Conservation (phyloP, 2,797 vertebrate species). For the Erethizon dorsatum region DNA sequence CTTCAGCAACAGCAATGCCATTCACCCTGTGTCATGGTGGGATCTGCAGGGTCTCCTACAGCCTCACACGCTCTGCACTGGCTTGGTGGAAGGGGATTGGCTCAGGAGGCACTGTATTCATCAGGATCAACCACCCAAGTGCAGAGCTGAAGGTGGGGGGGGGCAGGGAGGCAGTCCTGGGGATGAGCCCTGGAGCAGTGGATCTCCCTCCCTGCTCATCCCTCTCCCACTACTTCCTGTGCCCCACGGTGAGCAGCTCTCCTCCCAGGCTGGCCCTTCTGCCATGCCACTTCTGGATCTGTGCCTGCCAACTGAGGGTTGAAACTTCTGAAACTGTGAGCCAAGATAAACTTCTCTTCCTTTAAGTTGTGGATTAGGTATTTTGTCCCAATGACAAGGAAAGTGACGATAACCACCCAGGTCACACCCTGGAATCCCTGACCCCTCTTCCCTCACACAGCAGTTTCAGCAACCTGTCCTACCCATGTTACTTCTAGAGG, state of each 20-base stretch:
- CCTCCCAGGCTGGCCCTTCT: background rate
- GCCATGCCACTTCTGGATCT: background rate
- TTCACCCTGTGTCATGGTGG: background rate
- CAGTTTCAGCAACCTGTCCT: background rate
- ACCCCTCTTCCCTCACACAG: background rate
- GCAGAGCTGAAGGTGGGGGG: background rate
- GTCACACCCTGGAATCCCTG: background rate
- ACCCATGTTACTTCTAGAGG: slow-evolving; percentile 10
- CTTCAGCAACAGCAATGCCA: background rate
- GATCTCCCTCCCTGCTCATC: background rate
- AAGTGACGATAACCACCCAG: background rate
- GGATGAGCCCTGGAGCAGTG: too few species aligned
- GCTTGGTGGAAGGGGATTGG: background rate
- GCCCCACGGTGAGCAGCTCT: background rate
- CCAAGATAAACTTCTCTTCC: background rate
- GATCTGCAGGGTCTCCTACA: background rate
- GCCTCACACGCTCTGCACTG: background rate
- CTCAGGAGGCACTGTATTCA: background rate
- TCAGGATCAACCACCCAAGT: background rate
- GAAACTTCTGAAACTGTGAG: background rate
- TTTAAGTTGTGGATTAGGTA: background rate
- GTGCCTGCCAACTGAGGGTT: background rate
- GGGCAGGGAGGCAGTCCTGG: too few species aligned
- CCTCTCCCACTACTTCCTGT: background rate
- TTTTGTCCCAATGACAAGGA: background rate